Evolutionary conservation across 2,797 vertebrate species (phyloP).

Genomic region (Halcyon smyrnensis): DNA sequence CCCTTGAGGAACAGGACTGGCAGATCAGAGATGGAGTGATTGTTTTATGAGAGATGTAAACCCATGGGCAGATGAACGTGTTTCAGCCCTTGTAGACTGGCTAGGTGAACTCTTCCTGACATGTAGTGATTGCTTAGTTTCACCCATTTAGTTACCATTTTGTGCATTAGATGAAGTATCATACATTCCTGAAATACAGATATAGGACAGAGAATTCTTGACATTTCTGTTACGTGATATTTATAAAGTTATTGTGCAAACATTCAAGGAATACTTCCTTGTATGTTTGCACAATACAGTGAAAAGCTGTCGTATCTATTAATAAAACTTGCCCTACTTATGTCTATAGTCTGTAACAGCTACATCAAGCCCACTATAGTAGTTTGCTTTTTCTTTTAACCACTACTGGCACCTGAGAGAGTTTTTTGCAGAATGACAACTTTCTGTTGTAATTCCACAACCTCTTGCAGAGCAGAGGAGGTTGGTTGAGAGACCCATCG

Average conservation of each 20-base stretch:
- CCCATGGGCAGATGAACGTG: not conserved
- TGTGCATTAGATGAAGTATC: not conserved
- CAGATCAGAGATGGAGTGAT: not conserved
- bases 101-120: not conserved
- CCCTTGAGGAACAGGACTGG: not conserved
- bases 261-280: not conserved
- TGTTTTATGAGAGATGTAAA: constrained; percentile 1
- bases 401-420: not conserved
- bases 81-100: not conserved
- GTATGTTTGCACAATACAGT: not conserved
- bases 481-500: not conserved
- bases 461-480: not conserved
- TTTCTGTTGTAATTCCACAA: not conserved
- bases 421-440: not conserved
- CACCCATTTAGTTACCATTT: not conserved
- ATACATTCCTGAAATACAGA: not conserved
- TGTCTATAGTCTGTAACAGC: not conserved
- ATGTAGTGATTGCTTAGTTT: not conserved
- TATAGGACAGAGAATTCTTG: not conserved
- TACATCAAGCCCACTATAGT: not conserved
- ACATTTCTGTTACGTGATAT: not conserved
- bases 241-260: not conserved
- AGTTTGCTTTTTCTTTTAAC: not conserved
- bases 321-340: not conserved
- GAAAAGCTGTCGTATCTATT: not conserved